Evolutionary conservation across 2,888 invertebrate species (phyloP).

Genomic region (Nasonia oneida): DNA sequence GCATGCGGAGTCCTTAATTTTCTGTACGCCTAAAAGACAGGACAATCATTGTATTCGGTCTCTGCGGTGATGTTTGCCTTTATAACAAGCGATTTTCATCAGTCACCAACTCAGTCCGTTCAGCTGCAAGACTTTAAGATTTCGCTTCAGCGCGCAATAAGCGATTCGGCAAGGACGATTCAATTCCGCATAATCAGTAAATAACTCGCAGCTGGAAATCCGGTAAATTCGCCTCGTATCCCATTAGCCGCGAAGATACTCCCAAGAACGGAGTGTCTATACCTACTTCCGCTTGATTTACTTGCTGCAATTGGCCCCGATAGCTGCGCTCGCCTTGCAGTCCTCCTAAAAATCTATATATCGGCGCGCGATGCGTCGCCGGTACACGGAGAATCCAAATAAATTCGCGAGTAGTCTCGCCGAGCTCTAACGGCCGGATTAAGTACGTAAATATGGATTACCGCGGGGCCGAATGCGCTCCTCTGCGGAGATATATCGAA

Average conservation of each 20-base stretch:
- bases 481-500: conserved; percentile 8
- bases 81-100: too few species aligned
- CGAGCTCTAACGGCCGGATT: conserved; percentile 54
- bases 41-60: too few species aligned
- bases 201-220: conserved; percentile 9
- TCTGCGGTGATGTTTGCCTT: too few species aligned
- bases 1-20: too few species aligned
- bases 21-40: too few species aligned
- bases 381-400: conserved; percentile 6
- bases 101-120: too few species aligned
- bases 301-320: conserved; percentile 45
- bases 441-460: conserved; percentile 58
- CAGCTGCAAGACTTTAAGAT: background rate
- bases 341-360: conserved; percentile 34
- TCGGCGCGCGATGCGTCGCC: background rate
- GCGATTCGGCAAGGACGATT: background rate
- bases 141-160: background rate
- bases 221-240: conserved; percentile 10
- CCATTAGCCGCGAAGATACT: conserved; percentile 19
- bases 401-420: conserved; percentile 24
- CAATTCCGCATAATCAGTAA: conserved; percentile 16
- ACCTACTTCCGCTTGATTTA: conserved; percentile 52
- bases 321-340: background rate
- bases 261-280: background rate
- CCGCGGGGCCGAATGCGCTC: background rate